Evolutionary conservation across 2,888 invertebrate species (phyloP), one percentile per base, ranked within the genome.

Genomic region (Arge pagana): DNA sequence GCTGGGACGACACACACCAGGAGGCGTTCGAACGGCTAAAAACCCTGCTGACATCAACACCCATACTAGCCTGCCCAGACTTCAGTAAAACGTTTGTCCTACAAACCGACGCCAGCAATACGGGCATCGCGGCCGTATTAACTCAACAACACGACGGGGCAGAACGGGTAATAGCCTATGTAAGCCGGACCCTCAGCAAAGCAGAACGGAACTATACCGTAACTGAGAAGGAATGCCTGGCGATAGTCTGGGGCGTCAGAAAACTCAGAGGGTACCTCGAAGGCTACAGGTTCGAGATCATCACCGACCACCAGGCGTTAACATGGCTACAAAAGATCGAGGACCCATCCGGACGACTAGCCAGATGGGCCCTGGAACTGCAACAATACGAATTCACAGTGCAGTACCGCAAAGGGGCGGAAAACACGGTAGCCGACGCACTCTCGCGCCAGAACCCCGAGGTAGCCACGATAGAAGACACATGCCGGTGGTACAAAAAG

Each of bases 231-330:
- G 66, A 67, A 19, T 67, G 62, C 35, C 35, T 64, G 1, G 62
- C 63, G 0, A 54, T 67, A 1, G 6, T 64, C 0, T 63, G 58
- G 58, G 49, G 55, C 1, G 50, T 66, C 0, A 42, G 56, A 2
- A 62, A 60, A 31, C 65, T 60, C 15, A 16, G 64, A 1, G 43
- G 50, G 1, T 66, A 66, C 35, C 5, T 66, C 0, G 62, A 65
- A 23, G 67, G 64, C 0, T 48, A 53, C 3, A 39, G 50, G 2
- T 69, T 68, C 37, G 59, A 35, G 2, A 65, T 67, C 0, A 54
- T 66, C 0, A 68, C 62, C 0, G 64, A 66, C 18, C 66, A 66
- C n/a, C 24, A 41, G 10, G 57, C 56, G 8, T 33, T 67, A 1
- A 31, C 42, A 5, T 67, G 63, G 66, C 39, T 66, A 1, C 50